Percentiles rank a stretch among this genome's conserved stretches.
Conservation (phyloP, 2,113 vertebrate genomes). For the Pachyramphus minor region DNA sequence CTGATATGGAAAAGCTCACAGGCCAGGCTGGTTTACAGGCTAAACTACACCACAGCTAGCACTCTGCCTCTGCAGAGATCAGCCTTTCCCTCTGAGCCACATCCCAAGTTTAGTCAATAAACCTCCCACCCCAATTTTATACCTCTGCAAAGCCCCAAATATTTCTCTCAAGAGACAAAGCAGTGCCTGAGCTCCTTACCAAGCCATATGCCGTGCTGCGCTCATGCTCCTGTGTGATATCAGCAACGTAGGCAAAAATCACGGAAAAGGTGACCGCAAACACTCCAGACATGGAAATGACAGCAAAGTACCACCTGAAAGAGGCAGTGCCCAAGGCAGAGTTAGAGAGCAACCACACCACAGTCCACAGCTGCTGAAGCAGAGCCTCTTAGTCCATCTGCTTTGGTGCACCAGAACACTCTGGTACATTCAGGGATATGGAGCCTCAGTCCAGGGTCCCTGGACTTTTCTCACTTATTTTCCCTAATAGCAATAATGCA, state of each 20-base stretch:
- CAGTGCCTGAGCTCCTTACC: constrained; percentile 71
- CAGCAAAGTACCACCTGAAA: constrained; percentile 92
- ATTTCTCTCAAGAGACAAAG: not conserved
- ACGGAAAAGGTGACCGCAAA: constrained; percentile 92
- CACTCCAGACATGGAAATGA: constrained; percentile 92
- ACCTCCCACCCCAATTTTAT: not conserved
- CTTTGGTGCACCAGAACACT: not conserved
- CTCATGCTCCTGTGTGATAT: constrained; percentile 91
- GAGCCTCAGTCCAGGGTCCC: not conserved
- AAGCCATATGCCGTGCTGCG: constrained; percentile 89
- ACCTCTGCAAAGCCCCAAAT: not conserved
- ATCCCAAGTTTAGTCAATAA: not conserved
- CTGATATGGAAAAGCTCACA: not conserved
- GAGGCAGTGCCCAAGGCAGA: not conserved
- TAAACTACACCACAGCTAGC: not conserved
- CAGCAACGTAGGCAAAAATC: constrained; percentile 89
- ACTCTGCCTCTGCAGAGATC: not conserved
- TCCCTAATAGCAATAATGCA: fast-evolving
- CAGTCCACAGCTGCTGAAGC: not conserved
- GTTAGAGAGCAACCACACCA: not conserved
- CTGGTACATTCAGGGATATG: fast-evolving
- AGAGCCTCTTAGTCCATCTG: not conserved
- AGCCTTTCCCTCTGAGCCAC: not conserved
- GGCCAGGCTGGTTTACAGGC: not conserved
- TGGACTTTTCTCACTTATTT: not conserved